These are phyloP conservation scores for Chironomus tentans DNA, from an alignment of 2,888 invertebrate species.

Conservation along the genomic window DNA sequence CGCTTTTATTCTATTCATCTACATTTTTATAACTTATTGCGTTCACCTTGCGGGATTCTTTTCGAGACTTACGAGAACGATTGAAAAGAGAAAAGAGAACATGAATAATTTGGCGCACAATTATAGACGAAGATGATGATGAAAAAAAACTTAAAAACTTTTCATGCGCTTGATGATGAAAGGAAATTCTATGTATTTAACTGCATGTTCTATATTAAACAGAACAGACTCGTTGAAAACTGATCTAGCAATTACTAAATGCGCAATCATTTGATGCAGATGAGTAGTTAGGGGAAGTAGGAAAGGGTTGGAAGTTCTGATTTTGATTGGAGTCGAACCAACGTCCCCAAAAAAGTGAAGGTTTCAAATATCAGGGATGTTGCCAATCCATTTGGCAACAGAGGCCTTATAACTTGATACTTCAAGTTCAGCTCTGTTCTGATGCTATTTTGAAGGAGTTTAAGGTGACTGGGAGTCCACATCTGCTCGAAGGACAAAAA, in stretches of 20 bases:
- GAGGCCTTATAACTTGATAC: too few relatives aligned
- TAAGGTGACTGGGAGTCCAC: too few relatives aligned
- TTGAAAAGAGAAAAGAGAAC: neutral
- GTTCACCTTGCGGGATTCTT: conserved; percentile 22
- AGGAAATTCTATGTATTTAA: neutral
- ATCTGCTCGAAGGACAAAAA: too few relatives aligned
- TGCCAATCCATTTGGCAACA: too few relatives aligned
- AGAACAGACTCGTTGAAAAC: neutral
- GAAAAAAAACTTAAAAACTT: neutral
- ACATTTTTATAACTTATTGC: neutral
- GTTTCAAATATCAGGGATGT: too few relatives aligned
- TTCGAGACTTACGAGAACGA: neutral
- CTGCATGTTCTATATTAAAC: neutral
- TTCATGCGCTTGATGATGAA: neutral
- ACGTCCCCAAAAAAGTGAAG: too few relatives aligned
- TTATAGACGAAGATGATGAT: neutral
- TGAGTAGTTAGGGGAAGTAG: too few relatives aligned
- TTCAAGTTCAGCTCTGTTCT: too few relatives aligned
- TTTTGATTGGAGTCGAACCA: too few relatives aligned
- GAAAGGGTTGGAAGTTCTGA: too few relatives aligned
- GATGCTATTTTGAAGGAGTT: too few relatives aligned
- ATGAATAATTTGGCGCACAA: neutral
- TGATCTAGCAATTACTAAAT: neutral
- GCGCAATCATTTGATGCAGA: neutral
- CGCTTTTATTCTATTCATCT: neutral